Evolutionary conservation across 2,888 invertebrate species (phyloP), one percentile per base, ranked within the genome.

Genomic region (Oscheius sp.): DNA sequence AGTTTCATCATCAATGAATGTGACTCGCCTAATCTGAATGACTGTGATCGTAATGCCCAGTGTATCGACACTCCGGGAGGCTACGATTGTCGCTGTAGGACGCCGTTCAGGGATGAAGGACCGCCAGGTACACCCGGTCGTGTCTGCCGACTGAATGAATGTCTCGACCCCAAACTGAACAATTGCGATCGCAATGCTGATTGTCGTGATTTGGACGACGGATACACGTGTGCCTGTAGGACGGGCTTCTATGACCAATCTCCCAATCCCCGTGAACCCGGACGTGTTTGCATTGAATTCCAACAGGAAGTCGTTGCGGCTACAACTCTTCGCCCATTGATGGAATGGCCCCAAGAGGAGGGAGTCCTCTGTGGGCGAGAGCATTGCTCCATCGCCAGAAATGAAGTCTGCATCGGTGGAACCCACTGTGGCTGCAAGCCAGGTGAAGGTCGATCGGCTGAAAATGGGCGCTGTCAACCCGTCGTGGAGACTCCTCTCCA

Each of bases 1-100:
- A 41, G 76, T 85, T 69, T 74, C 83, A 84, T 85, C 72, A 85
- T 87, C 80, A 88, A 88, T 76, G 88, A 88, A 69, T 88, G 88
- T 73, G 84, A 84, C 45, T 84, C 84, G n/a, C 76, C 82, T 16
- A 86, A 86, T 58, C 81, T 88, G 49, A 87, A 89, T 6, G 85
- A 87, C 66, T 87, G 87, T 61, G 82, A 85, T 63, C 73, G 68
- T 63, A 82, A 84, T 61, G 86, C 87, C 3, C 77, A 76, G 0
- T 87, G 87, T 59, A 80, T 87, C 29, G 86, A 87, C 69, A 85
- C 84, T 7, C 84, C 84, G 13, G 85, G 84, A 77, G 81, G 81
- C 21, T 85, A 80, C 79, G 79, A 77, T 52, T 86, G 86, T 73
- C 81, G 80, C 7, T 87, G 87, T 63, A 73, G 88, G 89, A 76